Evolutionary conservation across 2,113 vertebrate species (phyloP).

Genomic region (Melanostigma gelatinosum): DNA sequence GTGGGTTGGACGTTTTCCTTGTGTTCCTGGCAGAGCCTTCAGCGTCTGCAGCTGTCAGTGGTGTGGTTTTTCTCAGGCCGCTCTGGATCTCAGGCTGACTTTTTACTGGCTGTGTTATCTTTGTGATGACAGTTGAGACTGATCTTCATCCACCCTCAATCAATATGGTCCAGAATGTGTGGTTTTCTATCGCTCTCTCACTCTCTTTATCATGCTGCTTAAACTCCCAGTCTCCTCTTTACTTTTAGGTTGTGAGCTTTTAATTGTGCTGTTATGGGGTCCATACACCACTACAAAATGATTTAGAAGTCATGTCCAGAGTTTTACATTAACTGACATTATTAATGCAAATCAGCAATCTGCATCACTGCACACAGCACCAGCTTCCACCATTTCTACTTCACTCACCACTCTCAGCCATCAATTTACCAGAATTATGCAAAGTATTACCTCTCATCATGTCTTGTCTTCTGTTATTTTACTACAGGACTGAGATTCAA

Average conservation of each 20-base stretch:
- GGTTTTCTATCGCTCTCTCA: not conserved
- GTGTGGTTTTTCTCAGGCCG: slow-evolving; percentile 67
- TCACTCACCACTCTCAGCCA: not conserved
- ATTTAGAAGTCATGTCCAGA: slow-evolving; percentile 1
- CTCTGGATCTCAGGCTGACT: slow-evolving; percentile 62
- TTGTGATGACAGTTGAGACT: slow-evolving; percentile 69
- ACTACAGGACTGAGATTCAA: not conserved
- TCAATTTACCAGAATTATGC: not conserved
- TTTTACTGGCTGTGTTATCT: slow-evolving; percentile 60
- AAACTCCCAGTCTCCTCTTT: slow-evolving; percentile 16
- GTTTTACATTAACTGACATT: slow-evolving; percentile 31
- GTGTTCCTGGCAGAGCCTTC: slow-evolving; percentile 66
- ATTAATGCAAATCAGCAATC: slow-evolving; percentile 40
- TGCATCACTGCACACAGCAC: slow-evolving; percentile 16
- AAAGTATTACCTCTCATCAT: not conserved
- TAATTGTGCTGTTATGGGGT: slow-evolving; percentile 4
- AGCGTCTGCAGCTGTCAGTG: slow-evolving; percentile 75
- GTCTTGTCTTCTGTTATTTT: slow-evolving; percentile 2
- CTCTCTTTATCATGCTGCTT: slow-evolving; percentile 17
- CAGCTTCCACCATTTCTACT: not conserved
- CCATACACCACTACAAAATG: slow-evolving; percentile 20
- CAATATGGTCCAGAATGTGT: slow-evolving; percentile 34
- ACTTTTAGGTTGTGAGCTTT: not conserved
- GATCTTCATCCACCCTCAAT: slow-evolving; percentile 53
- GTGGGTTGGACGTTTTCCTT: slow-evolving; percentile 76